These are phyloP conservation scores for Papilio glaucus DNA, from an alignment of 1,140 invertebrate genomes.

Conservation along the genomic window DNA sequence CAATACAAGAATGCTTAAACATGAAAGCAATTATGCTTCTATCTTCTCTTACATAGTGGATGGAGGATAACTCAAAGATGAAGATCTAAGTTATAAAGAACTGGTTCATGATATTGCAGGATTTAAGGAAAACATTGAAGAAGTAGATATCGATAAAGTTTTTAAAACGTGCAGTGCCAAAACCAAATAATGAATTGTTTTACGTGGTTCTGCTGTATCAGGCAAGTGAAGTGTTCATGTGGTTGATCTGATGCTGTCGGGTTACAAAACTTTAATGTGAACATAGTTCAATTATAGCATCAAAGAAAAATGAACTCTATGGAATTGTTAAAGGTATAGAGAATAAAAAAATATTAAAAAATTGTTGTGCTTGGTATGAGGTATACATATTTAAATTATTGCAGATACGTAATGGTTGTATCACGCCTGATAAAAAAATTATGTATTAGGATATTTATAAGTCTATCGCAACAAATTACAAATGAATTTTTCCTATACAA, in stretches of 20 bases:
- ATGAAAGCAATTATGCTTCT: no score
- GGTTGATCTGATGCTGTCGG: neutral
- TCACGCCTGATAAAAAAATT: constrained; percentile 13
- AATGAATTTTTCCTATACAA: no score
- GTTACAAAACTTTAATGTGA: constrained; percentile 8
- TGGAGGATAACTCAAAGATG: no score
- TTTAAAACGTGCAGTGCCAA: constrained; percentile 25
- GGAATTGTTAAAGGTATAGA: constrained; percentile 35
- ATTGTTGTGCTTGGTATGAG: constrained; percentile 28
- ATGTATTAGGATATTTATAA: no score
- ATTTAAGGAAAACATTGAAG: neutral
- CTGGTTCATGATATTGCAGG: neutral
- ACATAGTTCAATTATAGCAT: neutral
- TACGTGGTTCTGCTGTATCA: constrained; percentile 29
- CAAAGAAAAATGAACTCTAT: constrained; percentile 36
- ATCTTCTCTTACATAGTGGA: no score
- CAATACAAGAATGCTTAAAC: no score
- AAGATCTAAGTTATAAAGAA: neutral
- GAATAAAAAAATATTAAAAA: constrained; percentile 28
- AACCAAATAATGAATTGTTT: constrained; percentile 13
- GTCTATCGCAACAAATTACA: no score
- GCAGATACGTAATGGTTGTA: neutral
- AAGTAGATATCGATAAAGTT: neutral
- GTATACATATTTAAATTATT: constrained; percentile 13
- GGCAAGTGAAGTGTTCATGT: constrained; percentile 24